Evolutionary conservation across 2,888 invertebrate genomes (phyloP).

Genomic region (Anodontia alba): DNA sequence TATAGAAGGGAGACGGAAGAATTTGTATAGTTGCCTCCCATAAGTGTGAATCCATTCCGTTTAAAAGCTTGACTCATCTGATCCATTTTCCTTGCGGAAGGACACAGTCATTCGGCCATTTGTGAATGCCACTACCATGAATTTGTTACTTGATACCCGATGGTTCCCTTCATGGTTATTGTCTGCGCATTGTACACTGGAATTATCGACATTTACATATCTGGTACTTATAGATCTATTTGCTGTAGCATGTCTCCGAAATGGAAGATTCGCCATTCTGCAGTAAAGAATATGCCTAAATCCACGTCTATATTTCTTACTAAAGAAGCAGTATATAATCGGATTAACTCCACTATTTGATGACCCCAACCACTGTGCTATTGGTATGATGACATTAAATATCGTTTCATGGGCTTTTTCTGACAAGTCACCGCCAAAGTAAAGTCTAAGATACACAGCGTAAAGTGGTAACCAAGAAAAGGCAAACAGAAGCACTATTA

Average conservation of each 20-base stretch:
- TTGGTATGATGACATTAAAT: constrained; percentile 91
- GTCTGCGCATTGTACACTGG: constrained; percentile 31
- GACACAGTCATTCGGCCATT: constrained; percentile 66
- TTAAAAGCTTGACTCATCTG: constrained; percentile 57
- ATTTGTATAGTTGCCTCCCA: no score
- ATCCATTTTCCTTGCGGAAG: constrained; percentile 58
- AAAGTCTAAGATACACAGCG: constrained; percentile 90
- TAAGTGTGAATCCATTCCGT: no score
- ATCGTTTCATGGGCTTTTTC: constrained; percentile 85
- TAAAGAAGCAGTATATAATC: constrained; percentile 96
- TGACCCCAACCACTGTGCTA: constrained; percentile 97
- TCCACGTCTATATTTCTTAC: constrained; percentile 96
- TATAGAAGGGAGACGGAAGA: no score
- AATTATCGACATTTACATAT: constrained; percentile 48
- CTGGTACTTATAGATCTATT: constrained; percentile 46
- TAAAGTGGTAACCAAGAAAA: constrained; percentile 97
- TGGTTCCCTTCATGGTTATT: constrained; percentile 26
- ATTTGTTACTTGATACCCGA: constrained; percentile 48
- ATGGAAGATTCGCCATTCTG: constrained; percentile 9
- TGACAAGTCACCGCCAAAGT: constrained; percentile 80
- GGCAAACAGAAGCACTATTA: constrained; percentile 95
- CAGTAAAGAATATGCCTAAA: constrained; percentile 86
- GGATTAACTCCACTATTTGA: constrained; percentile 98
- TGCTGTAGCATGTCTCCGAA: constrained; percentile 36
- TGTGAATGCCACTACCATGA: constrained; percentile 62